phyloP scores from a whole-genome alignment of 2,113 vertebrate species.

The Nanger granti region DNA sequence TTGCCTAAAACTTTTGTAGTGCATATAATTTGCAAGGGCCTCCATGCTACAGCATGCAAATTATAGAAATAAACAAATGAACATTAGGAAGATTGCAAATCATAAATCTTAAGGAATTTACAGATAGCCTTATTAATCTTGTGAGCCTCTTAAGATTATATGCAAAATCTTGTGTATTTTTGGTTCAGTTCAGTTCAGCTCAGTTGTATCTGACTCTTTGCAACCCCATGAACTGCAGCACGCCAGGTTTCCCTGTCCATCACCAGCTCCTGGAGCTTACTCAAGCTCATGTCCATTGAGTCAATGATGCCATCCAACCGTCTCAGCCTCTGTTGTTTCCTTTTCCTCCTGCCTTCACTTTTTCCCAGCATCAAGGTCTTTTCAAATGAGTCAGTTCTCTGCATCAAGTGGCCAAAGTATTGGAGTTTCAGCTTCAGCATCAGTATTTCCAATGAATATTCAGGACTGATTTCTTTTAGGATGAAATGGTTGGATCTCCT shows the following conservation, averaged over 20 bases:
- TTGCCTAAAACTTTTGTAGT: neutral
- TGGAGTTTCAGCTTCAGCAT: neutral
- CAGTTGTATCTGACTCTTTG: neutral
- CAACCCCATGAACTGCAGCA: neutral
- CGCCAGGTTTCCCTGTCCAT: neutral
- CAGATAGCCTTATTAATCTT: neutral
- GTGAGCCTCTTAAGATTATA: neutral
- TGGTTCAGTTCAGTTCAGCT: neutral
- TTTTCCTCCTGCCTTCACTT: neutral
- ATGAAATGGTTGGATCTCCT: neutral
- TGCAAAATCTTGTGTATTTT: neutral
- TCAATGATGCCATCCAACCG: neutral
- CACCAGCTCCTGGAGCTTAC: neutral
- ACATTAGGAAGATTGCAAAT: neutral
- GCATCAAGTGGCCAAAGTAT: neutral
- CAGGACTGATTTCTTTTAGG: neutral
- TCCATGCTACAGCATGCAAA: neutral
- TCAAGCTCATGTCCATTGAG: neutral
- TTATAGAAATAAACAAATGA: constrained; percentile 4
- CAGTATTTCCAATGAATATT: neutral
- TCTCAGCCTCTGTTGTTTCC: neutral
- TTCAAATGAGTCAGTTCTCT: neutral
- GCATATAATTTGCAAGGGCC: neutral
- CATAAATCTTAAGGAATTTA: neutral
- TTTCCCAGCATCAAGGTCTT: neutral